These are phyloP conservation scores for Petrocephalus schoutedeni DNA, from an alignment of 2,797 vertebrate genomes.

Conservation along the genomic window DNA sequence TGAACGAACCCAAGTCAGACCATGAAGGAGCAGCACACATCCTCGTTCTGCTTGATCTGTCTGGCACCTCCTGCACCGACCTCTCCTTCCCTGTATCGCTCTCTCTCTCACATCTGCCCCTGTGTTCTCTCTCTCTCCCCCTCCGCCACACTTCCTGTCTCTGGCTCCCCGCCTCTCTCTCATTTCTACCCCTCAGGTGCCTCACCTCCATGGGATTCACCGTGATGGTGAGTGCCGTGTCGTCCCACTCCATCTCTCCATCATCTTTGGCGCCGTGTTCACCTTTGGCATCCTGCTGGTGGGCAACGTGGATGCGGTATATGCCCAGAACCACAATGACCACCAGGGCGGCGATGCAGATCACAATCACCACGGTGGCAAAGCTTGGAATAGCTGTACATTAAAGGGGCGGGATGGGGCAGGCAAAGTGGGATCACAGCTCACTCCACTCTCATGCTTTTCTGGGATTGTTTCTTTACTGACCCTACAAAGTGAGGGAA, in stretches of 20 bases:
- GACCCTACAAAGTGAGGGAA: neutral
- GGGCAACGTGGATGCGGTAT: constrained; percentile 74
- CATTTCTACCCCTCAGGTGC: neutral
- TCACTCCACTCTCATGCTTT: neutral
- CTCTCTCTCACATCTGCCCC: neutral
- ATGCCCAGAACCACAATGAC: constrained; percentile 78
- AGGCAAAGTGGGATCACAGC: neutral
- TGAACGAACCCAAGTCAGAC: neutral
- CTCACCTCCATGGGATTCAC: constrained; percentile 93
- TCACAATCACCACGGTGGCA: constrained; percentile 73
- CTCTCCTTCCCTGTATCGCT: neutral
- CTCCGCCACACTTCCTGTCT: neutral
- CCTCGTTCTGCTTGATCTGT: neutral
- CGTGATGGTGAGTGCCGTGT: constrained; percentile 85
- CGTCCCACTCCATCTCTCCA: constrained; percentile 75
- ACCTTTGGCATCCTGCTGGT: constrained; percentile 67
- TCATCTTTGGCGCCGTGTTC: constrained; percentile 68
- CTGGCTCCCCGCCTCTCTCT: neutral
- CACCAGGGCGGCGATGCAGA: constrained; percentile 79
- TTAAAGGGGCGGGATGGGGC: neutral
- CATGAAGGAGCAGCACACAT: neutral
- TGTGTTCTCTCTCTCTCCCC: neutral
- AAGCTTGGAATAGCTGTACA: constrained; percentile 74
- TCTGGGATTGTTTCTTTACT: neutral
- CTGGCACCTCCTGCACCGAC: neutral